phyloP scores from a whole-genome alignment of 2,888 invertebrate species.

The Ceraclea dissimilis region DNA sequence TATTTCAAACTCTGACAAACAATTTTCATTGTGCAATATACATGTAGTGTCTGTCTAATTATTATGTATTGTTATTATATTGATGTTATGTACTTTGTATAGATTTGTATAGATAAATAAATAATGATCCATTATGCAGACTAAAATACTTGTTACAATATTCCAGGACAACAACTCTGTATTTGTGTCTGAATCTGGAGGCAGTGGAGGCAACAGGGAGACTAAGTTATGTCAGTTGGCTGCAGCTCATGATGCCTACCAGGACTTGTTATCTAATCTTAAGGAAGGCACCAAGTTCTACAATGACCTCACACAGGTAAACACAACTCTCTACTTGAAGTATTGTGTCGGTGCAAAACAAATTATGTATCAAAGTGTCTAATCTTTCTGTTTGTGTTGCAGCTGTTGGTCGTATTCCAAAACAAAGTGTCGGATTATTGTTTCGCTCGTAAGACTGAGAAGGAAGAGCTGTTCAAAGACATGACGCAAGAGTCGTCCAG shows the following conservation, averaged over 20 bases:
- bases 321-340: neutral
- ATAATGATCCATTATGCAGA: no score
- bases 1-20: no score
- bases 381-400: conserved; percentile 26
- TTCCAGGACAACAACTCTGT: conserved; percentile 47
- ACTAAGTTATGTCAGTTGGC: conserved; percentile 77
- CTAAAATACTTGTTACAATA: no score
- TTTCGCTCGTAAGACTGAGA: conserved; percentile 98
- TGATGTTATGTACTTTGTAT: no score
- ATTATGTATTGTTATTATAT: no score
- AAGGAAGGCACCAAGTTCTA: conserved; percentile 96
- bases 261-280: conserved; percentile 84
- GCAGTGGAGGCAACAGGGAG: conserved; percentile 60
- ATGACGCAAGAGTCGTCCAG: conserved; percentile 77
- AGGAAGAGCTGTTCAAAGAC: conserved; percentile 94
- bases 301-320: conserved; percentile 79
- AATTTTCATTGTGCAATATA: no score
- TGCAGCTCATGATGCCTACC: conserved; percentile 86
- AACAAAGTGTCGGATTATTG: conserved; percentile 97
- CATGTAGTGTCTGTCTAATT: no score
- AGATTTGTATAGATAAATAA: no score
- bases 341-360: neutral
- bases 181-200: conserved; percentile 58
- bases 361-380: no score
- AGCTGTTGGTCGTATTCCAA: conserved; percentile 90